Evolutionary conservation across 1,140 invertebrate species (phyloP), one percentile per base, ranked within the genome.

Genomic region (Drosophila biarmipes): DNA sequence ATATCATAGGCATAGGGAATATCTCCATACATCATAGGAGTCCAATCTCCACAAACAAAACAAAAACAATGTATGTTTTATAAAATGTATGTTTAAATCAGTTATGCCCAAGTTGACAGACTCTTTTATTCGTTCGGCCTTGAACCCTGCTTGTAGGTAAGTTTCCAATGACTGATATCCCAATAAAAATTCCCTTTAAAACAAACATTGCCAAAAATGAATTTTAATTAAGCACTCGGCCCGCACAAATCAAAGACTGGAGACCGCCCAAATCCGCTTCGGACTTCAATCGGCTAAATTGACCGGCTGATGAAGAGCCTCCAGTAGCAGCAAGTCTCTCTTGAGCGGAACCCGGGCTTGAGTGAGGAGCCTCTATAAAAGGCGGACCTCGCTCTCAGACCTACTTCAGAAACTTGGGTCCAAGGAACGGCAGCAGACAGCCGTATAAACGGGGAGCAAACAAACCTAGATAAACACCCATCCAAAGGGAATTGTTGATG

Each of bases 221-320:
- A 38, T 49, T 64, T 74, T 66, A 72, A 72, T 72, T 43, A 34
- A 72, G 34, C 37, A 53, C 27, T 40, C 17, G 24, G 29, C 38
- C 4, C n/a, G 31, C 17, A 54, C 34, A 46, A 55, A 69, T 46
- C 63, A 68, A 69, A 48, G 49, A 35, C 24, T 48, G 19, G 17
- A 4, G 43, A 74, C 57, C 57, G 67, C 46, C 42, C 24, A 48
- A 80, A 53, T 52, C 52, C 59, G 59, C 53, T 57, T 57, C 48
- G 27, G 5, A 21, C 69, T 61, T 58, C 64, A 68, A 76, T 69
- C 51, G 6, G 75, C 82, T 57, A 75, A 92, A 63, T 92, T 74
- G 27, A 75, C 90, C 19, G 63, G 7, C 37, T 57, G 63, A 72
- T 73, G 54, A 71, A 57, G 52, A 57, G 45, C 31, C 62, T n/a